These are phyloP conservation scores for Sternotherus odoratus DNA, from an alignment of 2,797 vertebrate species.

Conservation along the genomic window DNA sequence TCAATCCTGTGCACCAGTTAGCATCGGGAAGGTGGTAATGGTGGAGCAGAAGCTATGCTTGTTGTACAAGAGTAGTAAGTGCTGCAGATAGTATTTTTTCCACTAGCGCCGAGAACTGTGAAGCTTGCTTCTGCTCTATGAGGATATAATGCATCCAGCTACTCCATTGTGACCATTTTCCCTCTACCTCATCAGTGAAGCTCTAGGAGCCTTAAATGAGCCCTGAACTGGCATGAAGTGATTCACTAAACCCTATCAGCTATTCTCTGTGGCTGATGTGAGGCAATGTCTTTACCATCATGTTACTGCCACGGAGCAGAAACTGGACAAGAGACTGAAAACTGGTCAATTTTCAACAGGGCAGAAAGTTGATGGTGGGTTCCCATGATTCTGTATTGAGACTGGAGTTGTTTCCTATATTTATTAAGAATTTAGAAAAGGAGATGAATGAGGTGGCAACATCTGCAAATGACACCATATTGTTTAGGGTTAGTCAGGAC, in stretches of 20 bases:
- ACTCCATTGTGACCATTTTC: neutral
- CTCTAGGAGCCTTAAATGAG: neutral
- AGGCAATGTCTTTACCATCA: neutral
- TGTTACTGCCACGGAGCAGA: neutral
- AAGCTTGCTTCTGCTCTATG: too few species aligned
- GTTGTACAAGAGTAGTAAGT: neutral
- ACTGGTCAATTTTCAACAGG: neutral
- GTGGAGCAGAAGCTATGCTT: neutral
- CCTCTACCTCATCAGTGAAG: neutral
- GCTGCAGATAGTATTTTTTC: neutral
- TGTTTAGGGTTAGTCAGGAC: too few species aligned
- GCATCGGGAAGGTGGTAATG: neutral
- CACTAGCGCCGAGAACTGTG: neutral
- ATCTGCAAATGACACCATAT: too few species aligned
- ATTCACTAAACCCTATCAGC: neutral
- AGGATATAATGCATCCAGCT: neutral
- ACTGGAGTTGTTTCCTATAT: neutral
- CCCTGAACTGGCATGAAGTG: neutral
- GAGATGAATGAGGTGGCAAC: too few species aligned
- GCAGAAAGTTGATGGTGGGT: neutral
- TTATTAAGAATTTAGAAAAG: too few species aligned
- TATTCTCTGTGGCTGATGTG: neutral
- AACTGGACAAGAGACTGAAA: neutral
- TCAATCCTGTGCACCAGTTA: neutral
- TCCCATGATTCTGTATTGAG: neutral